These are phyloP conservation scores for Drosophila rubida DNA, from an alignment of 2,888 invertebrate genomes.

Conservation along the genomic window DNA sequence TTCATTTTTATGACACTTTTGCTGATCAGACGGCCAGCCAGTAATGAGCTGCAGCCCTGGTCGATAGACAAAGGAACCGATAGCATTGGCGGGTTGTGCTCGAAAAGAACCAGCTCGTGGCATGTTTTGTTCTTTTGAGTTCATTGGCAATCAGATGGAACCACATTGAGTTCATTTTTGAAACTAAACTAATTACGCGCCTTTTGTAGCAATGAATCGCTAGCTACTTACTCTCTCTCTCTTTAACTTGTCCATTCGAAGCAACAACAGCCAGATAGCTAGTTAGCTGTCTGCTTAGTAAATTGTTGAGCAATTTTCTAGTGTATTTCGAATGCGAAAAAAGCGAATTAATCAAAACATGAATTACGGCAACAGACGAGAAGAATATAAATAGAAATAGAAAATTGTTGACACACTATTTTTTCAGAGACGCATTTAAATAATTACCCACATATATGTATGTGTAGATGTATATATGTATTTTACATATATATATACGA, in stretches of 20 bases:
- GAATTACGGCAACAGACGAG: slow-evolving; percentile 6
- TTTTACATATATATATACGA: slow-evolving; percentile 44
- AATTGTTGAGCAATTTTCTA: slow-evolving; percentile 59
- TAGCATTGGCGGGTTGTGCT: neutral
- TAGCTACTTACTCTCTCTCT: slow-evolving; percentile 22
- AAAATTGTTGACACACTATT: slow-evolving; percentile 67
- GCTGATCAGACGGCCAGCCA: slow-evolving; percentile 7
- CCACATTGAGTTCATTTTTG: neutral
- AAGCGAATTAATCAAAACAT: slow-evolving; percentile 42
- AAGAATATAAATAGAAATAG: slow-evolving; percentile 21
- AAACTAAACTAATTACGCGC: neutral
- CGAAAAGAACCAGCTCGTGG: neutral
- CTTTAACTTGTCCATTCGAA: slow-evolving; percentile 29
- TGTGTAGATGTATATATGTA: slow-evolving; percentile 47
- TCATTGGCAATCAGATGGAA: slow-evolving; percentile 10
- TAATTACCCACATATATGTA: slow-evolving; percentile 60
- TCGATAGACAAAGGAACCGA: neutral
- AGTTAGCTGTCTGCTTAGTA: slow-evolving; percentile 33
- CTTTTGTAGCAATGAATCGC: slow-evolving; percentile 6
- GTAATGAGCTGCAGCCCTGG: neutral
- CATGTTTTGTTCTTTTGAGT: neutral
- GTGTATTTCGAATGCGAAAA: slow-evolving; percentile 32
- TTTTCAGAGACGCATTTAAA: slow-evolving; percentile 79
- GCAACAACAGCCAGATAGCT: neutral
- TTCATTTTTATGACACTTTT: slow-evolving; percentile 2